Conservation (phyloP, 2,113 vertebrate genomes). For the Carassius carassius region DNA sequence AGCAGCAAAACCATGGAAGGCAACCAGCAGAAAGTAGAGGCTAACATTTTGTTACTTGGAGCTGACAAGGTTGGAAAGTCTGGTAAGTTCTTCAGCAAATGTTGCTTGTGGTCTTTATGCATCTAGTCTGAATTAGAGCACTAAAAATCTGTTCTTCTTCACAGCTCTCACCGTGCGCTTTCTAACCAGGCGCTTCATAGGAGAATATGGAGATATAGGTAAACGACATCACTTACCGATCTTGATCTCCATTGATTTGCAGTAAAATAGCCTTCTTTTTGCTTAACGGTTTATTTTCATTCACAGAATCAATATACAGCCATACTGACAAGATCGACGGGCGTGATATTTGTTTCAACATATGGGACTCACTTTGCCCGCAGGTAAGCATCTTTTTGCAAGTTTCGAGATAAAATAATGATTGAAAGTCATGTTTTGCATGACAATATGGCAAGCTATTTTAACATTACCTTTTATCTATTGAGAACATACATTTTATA, state of each 20-base stretch:
- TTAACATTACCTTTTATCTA: background rate
- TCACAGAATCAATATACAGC: slow-evolving; percentile 80
- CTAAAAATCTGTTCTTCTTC: background rate
- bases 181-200: slow-evolving; percentile 81
- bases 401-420: background rate
- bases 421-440: background rate
- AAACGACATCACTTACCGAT: slow-evolving; percentile 36
- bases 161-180: slow-evolving; percentile 82
- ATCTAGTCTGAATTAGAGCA: background rate
- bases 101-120: background rate
- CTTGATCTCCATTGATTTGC: background rate
- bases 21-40: slow-evolving; percentile 58
- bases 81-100: slow-evolving; percentile 48
- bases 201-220: slow-evolving; percentile 83
- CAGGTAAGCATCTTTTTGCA: slow-evolving; percentile 69
- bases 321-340: slow-evolving; percentile 77
- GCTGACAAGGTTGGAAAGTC: slow-evolving; percentile 68
- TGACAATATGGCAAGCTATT: background rate
- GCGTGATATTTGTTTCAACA: slow-evolving; percentile 78
- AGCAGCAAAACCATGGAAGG: slow-evolving; percentile 62
- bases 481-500: background rate
- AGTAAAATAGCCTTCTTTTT: background rate
- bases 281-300: background rate
- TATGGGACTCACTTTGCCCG: slow-evolving; percentile 78
- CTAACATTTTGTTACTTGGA: slow-evolving; percentile 64